Evolutionary conservation across 2,888 invertebrate species (phyloP), one percentile per base, ranked within the genome.

Genomic region (Tiliacea citrago): DNA sequence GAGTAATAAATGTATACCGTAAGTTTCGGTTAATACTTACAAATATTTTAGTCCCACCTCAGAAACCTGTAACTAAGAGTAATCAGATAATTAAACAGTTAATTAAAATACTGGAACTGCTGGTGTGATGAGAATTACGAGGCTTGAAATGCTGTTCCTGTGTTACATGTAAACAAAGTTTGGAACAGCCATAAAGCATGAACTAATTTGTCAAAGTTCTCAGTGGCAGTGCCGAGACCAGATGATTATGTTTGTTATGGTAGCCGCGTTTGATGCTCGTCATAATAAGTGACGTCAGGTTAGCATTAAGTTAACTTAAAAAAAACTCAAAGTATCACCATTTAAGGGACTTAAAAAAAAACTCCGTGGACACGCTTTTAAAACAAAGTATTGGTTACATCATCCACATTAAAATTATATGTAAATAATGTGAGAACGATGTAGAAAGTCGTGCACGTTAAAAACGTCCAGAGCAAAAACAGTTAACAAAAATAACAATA

Each of bases 161-260:
- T 86, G 88, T 81, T 81, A 87, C 83, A 86, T 88, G 85, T 89
- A 86, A 90, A 89, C 90, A 88, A 92, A 93, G 90, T 93, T 94
- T 88, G 88, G 82, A 89, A 88, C 86, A 88, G 91, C 90, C 90
- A 92, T 94, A 93, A 94, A 94, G 91, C 92, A 93, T 91, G 90
- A 93, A 94, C 93, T 94, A 94, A 94, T 95, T 95, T 95, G 94
- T 94, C 94, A 93, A 93, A 94, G 92, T 94, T 92, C 89, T 89
- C 89, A 88, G 90, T 90, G 90, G 88, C 90, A 89, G 88, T 87
- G 89, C 87, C 85, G 88, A 87, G 87, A 90, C 83, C 86, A 84
- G 88, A 75, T 75, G 42, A 73, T 58, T 73, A 74, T 76, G 89
- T 86, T 60, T 62, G 83, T 88, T 88, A 83, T 70, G 87, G 83